Percentiles rank a stretch among this genome's conserved stretches.
These are phyloP conservation scores for Plebejus melissa DNA, from an alignment of 2,888 invertebrate genomes.

Conservation along the genomic window DNA sequence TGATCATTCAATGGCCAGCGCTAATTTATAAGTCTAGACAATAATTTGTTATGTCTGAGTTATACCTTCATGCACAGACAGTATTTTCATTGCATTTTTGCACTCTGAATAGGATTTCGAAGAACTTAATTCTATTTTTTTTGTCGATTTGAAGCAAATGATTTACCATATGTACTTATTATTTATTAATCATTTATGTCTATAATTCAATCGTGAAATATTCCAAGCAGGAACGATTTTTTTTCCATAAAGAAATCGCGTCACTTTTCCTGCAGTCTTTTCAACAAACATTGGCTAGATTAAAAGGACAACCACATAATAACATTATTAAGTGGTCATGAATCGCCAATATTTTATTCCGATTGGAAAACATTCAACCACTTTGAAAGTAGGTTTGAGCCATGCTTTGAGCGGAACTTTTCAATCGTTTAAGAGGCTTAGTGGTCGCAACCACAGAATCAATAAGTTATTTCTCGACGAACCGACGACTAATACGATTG, in stretches of 20 bases:
- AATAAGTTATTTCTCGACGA: constrained; percentile 48
- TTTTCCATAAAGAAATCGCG: no score
- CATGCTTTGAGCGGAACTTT: constrained; percentile 64
- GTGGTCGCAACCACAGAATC: constrained; percentile 51
- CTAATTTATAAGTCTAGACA: constrained; percentile 37
- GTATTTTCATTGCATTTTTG: not conserved
- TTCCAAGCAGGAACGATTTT: not conserved
- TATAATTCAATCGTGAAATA: not conserved
- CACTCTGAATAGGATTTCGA: not conserved
- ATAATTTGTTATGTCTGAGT: constrained; percentile 27
- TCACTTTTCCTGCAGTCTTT: no score
- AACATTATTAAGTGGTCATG: not conserved
- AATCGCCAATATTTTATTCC: not conserved
- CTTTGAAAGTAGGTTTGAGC: constrained; percentile 47
- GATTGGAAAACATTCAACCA: constrained; percentile 7
- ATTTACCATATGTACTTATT: no score
- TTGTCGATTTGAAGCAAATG: not conserved
- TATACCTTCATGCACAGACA: not conserved
- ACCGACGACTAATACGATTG: constrained; percentile 61
- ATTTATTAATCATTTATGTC: no score
- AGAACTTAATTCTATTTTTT: not conserved
- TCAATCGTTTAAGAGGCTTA: constrained; percentile 72
- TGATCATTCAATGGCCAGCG: constrained; percentile 28
- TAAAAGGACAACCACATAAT: not conserved
- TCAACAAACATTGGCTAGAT: no score